Evolutionary conservation across 2,113 vertebrate species (phyloP), one percentile per base, ranked within the genome.

Genomic region (Limanda limanda): DNA sequence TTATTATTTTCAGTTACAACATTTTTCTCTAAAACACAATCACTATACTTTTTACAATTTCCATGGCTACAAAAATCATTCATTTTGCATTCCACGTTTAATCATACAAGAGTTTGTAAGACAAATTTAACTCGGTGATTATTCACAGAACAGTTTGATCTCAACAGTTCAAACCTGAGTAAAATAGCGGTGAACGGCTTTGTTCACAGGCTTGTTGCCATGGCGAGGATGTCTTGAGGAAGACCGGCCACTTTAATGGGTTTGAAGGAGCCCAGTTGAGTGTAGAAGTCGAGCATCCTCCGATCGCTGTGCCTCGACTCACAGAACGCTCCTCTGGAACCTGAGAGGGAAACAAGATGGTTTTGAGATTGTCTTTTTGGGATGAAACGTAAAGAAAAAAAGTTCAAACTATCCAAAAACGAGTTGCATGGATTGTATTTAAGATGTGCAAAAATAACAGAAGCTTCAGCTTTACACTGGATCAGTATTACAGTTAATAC

Each of bases 271-370:
- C 95, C 96, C 63, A 97, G 91, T 71, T 96, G 96, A 83, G 94
- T 96, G 93, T 96, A 97, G 71, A 99, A 97, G 81, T 96, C 93
- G 68, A 97, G 72, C 95, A 97, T 98, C 88, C 96, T 95, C 87
- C 93, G 95, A 91, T 99, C 94, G 47, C 92, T 94, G 59, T 95
- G 95, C 92, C 96, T 95, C 90, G 98, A 92, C 94, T 98, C 97
- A 88, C 96, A 98, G 88, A 98, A 97, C 64, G 93, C 97, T 57
- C 97, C 98, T 79, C 92, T 95, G 76, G 97, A 99, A 51, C 98
- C 98, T 99, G 85, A 40, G 85, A 40, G 15, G 7, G 20, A 0
- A 45, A 42, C 10, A 51, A 15, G 5, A 58, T 12, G 1, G 12
- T 0, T 20, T 37, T 37, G 45, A n/a, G 31, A 0, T 12, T 12